Conservation (phyloP, 2,797 vertebrate species). For the Gymnoscopelus braueri region DNA sequence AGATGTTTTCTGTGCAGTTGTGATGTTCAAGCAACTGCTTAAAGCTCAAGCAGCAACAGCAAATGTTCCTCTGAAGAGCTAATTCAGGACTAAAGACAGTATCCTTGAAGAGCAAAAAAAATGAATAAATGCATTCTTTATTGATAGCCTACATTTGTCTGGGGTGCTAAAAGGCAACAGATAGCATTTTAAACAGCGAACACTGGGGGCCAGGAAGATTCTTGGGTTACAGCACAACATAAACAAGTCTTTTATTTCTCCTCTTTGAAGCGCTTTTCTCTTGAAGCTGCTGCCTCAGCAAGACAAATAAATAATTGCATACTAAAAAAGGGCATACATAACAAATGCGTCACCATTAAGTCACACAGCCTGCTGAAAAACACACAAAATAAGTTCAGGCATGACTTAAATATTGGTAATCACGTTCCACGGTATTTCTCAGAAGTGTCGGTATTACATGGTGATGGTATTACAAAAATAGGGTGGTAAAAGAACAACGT, state of each 20-base stretch:
- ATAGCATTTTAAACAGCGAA: constrained; percentile 28
- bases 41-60: background rate
- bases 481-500: constrained; percentile 24
- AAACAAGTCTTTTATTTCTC: constrained; percentile 53
- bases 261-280: constrained; percentile 39
- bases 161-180: constrained; percentile 15
- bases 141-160: constrained; percentile 4
- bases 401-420: constrained; percentile 46
- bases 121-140: constrained; percentile 17
- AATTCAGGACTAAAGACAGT: background rate
- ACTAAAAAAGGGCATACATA: constrained; percentile 56
- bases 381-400: constrained; percentile 30
- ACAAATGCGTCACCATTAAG: constrained; percentile 59
- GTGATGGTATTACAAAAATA: constrained; percentile 6
- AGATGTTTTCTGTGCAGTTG: too few species aligned
- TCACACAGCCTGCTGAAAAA: constrained; percentile 23
- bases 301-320: constrained; percentile 28
- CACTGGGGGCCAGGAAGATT: constrained; percentile 38
- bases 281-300: constrained; percentile 58
- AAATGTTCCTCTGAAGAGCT: background rate
- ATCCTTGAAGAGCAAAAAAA: background rate
- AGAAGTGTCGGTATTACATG: too few species aligned
- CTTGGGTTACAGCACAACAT: constrained; percentile 44
- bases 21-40: too few species aligned
- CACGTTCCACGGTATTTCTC: constrained; percentile 25